Evolutionary conservation across 2,888 invertebrate species (phyloP).

Genomic region (Resseliella maxima): DNA sequence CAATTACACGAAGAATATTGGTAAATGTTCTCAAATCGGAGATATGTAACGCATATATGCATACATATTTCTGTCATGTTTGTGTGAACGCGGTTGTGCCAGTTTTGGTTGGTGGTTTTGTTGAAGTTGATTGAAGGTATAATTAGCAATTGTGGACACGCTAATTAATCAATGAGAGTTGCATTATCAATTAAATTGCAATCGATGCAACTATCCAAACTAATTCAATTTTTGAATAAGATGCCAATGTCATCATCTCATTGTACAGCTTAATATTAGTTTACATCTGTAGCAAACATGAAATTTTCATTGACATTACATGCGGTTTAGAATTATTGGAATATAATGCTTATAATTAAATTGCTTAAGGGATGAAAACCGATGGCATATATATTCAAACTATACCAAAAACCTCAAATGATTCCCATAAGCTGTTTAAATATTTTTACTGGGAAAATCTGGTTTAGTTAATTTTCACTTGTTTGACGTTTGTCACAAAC

Average conservation of each 20-base stretch:
- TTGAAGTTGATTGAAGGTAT: conserved; percentile 45
- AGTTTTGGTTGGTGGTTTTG: conserved; percentile 6
- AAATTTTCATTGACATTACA: background rate
- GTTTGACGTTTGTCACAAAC: background rate
- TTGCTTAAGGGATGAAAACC: background rate
- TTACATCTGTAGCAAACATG: background rate
- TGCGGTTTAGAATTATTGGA: background rate
- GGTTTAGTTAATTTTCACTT: background rate
- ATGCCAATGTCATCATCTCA: background rate
- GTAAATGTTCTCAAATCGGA: too few relatives aligned
- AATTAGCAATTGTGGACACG: conserved; percentile 51
- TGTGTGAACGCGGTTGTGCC: background rate
- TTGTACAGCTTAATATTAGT: background rate
- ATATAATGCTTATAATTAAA: conserved; percentile 30
- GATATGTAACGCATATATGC: too few relatives aligned
- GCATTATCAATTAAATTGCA: conserved; percentile 44
- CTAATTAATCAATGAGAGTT: conserved; percentile 44
- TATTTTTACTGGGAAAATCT: conserved; percentile 13
- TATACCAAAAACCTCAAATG: background rate
- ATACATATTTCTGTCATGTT: too few relatives aligned
- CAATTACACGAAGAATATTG: conserved; percentile 27
- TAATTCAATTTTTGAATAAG: background rate
- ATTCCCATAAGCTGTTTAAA: background rate
- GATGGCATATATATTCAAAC: background rate
- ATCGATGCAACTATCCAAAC: conserved; percentile 35